phyloP scores from a whole-genome alignment of 2,797 vertebrate genomes.

The Anisognathus igniventris region DNA sequence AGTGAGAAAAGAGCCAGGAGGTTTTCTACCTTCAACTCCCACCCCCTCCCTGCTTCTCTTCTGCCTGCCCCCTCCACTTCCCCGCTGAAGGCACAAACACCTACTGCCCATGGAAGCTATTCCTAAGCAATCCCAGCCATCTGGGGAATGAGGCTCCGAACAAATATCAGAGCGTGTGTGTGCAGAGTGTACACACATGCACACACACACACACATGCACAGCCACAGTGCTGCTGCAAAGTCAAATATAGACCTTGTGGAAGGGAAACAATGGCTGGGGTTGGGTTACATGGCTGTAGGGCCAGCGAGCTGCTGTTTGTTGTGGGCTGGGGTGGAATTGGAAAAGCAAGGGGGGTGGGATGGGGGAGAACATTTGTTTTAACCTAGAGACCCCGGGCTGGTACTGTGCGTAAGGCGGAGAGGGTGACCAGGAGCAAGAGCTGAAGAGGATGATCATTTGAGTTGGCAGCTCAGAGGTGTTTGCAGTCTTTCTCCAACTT shows the following conservation, averaged over 20 bases:
- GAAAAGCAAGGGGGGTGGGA: slow-evolving; percentile 49
- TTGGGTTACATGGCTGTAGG: slow-evolving; percentile 73
- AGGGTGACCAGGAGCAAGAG: not conserved
- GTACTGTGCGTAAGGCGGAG: not conserved
- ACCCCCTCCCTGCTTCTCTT: not conserved
- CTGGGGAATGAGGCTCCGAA: slow-evolving; percentile 50
- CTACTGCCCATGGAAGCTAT: slow-evolving; percentile 64
- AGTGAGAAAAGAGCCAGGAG: not conserved
- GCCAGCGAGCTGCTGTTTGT: slow-evolving; percentile 61
- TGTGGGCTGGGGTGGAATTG: slow-evolving; percentile 48
- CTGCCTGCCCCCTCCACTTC: not conserved
- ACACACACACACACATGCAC: not conserved
- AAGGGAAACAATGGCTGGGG: slow-evolving; percentile 65
- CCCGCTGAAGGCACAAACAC: not conserved
- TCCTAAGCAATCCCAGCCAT: slow-evolving; percentile 60
- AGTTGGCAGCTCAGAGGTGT: slow-evolving; percentile 1
- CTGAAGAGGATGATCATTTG: slow-evolving; percentile 14
- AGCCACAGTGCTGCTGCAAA: slow-evolving; percentile 36
- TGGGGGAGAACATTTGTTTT: slow-evolving; percentile 62
- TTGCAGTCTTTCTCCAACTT: not conserved
- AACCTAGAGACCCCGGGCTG: slow-evolving; percentile 8
- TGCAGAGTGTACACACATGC: not conserved
- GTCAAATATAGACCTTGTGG: slow-evolving; percentile 70
- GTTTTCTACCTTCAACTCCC: slow-evolving; percentile 12
- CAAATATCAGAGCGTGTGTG: slow-evolving; percentile 27